Percentiles rank a stretch among this genome's conserved stretches.
phyloP scores from a whole-genome alignment of 2,797 vertebrate genomes.

The Odontamblyopus rebecca region DNA sequence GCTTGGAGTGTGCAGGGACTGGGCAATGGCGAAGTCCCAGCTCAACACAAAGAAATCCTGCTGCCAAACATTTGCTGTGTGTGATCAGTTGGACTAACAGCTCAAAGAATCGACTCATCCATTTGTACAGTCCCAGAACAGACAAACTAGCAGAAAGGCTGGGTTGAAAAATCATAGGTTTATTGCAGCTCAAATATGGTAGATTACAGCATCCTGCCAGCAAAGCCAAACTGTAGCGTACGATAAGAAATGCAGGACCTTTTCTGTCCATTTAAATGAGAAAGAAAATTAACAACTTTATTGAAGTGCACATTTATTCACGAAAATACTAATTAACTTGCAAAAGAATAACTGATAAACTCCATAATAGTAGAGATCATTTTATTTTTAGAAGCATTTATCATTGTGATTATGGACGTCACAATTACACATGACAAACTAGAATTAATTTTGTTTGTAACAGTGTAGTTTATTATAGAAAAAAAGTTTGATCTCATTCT shows the following conservation, averaged over 20 bases:
- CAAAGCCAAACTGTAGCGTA: not conserved
- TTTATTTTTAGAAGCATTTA: no score
- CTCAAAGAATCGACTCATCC: constrained; percentile 30
- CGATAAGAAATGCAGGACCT: not conserved
- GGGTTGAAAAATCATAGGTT: constrained; percentile 24
- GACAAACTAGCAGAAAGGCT: constrained; percentile 23
- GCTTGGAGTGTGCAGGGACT: constrained; percentile 37
- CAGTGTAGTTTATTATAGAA: no score
- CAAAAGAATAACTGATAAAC: no score
- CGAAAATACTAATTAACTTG: no score
- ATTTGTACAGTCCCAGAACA: constrained; percentile 33
- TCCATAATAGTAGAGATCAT: no score
- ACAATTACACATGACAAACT: no score
- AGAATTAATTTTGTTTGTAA: no score
- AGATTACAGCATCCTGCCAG: constrained; percentile 2
- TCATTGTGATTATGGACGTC: no score
- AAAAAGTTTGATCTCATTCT: no score
- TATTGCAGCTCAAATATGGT: constrained; percentile 22
- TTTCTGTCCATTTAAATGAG: not conserved
- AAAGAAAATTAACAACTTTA: not conserved
- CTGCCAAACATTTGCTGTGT: constrained; percentile 62
- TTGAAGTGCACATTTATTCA: no score
- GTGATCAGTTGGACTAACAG: constrained; percentile 50
- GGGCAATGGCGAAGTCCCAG: constrained; percentile 51
- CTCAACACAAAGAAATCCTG: constrained; percentile 42